These are phyloP conservation scores for Ceratosolen fusciceps DNA, from an alignment of 1,140 invertebrate species.

Conservation along the genomic window DNA sequence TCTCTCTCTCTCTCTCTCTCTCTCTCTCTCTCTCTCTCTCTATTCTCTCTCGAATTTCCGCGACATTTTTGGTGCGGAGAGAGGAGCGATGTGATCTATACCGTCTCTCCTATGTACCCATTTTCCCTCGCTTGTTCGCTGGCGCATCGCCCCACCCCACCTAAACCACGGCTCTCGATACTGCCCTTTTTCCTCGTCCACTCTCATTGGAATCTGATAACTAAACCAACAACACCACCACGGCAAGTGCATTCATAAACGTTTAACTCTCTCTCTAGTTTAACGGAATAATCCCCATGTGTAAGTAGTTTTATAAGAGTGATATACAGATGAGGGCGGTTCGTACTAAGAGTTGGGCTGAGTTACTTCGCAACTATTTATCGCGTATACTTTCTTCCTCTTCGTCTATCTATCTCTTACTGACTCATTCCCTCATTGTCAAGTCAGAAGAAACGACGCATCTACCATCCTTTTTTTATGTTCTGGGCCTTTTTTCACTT, in stretches of 20 bases:
- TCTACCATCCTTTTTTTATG: slow-evolving; percentile 9
- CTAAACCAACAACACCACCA: slow-evolving; percentile 23
- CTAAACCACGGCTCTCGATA: too few species aligned
- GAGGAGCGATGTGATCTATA: slow-evolving; percentile 41
- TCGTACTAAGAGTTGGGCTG: neutral
- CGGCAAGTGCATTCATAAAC: neutral
- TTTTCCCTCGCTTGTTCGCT: neutral
- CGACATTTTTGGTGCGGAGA: slow-evolving; percentile 26
- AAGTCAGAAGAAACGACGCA: neutral
- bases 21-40: neutral
- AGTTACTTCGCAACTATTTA: slow-evolving; percentile 24
- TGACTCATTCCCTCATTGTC: neutral
- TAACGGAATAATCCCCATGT: neutral
- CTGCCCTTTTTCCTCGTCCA: too few species aligned
- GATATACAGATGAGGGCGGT: slow-evolving; percentile 12
- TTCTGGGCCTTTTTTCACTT: slow-evolving; percentile 12
- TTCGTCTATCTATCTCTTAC: too few species aligned
- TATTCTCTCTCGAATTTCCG: neutral
- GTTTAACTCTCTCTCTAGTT: neutral
- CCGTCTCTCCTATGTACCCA: neutral
- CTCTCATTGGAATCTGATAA: neutral
- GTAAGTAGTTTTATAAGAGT: slow-evolving; percentile 10
- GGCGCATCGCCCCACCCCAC: too few species aligned
- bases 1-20: too few species aligned
- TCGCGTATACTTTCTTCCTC: neutral